Base-by-base conservation (phyloP, 2,888 invertebrate species). In the Merodon equestris region DNA sequence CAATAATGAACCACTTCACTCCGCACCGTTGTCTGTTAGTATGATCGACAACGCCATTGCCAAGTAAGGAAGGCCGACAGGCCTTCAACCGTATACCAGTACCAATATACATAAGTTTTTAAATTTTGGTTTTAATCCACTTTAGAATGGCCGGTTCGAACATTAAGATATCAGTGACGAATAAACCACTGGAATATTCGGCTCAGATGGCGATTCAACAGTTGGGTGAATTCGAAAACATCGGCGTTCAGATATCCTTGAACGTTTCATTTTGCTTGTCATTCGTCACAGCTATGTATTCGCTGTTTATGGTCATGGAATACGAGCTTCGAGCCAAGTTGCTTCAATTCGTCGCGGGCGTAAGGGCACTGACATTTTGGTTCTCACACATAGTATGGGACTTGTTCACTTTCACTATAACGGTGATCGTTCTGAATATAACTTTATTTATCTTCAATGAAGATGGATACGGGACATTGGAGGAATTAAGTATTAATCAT, bases 1-100 rank as follows among this genome's bases (percentile, higher is more conserved):
- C 87, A 96, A 95, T 84, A 95, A 94, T 85, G 93, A 95, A 84
- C 94, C 94, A 0, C 93, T 92, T 84, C 96, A 96, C 85, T 92
- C 93, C 51, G 91, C 93, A 0, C 93, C 94, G 0, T 90, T 93
- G 0, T 90, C 94, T 0, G 86, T 95, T 2, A 91, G 92, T 51
- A 86, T 92, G 12, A 88, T 93, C 0, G 91, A 94, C 83, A 91
- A 92, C 73, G 92, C 94, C 0, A 85, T 94, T 40, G 90, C 93
- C 0, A 90, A 89, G 82, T 85, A 73, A 27, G 27, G 9, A 27
- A 27, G 27, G 7, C 27, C 27, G 83, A 2, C 5, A 27, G 27
- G 27, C 7, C 2, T 27, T 7, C 27, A 7, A 7, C 27, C 7
- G 7, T 27, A 27, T n/a, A n/a, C n/a, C n/a, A n/a, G n/a, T n/a